These are phyloP conservation scores for Tromatobia lineatoria DNA, from an alignment of 2,888 invertebrate species.

Conservation along the genomic window DNA sequence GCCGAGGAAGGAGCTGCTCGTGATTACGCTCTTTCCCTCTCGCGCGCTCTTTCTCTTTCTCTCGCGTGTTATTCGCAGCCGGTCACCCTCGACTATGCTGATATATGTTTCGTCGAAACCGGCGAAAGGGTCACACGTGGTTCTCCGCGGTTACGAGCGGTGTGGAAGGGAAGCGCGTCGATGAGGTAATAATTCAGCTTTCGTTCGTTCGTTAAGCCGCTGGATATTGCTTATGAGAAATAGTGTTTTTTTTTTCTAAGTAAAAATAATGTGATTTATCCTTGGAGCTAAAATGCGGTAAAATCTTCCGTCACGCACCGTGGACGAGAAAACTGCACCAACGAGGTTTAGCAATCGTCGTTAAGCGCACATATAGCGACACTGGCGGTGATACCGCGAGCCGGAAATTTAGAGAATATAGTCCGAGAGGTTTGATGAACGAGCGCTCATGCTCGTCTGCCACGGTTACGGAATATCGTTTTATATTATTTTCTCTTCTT, in stretches of 20 bases:
- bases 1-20: neutral
- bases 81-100: slow-evolving; percentile 39
- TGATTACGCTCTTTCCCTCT: slow-evolving; percentile 12
- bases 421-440: slow-evolving; percentile 50
- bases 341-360: slow-evolving; percentile 49
- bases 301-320: slow-evolving; percentile 51
- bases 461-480: slow-evolving; percentile 54
- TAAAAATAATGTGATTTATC: neutral
- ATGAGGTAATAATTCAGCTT: slow-evolving; percentile 9
- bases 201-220: slow-evolving; percentile 8
- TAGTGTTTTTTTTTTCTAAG: neutral
- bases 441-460: slow-evolving; percentile 50
- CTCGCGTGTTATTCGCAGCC: slow-evolving; percentile 16
- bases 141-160: neutral
- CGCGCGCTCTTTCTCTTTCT: slow-evolving; percentile 9
- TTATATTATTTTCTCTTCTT: neutral
- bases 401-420: slow-evolving; percentile 49
- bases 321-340: slow-evolving; percentile 64
- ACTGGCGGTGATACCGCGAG: neutral
- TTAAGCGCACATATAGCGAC: slow-evolving; percentile 14
- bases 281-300: neutral
- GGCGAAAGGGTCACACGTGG: slow-evolving; percentile 54
- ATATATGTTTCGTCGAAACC: slow-evolving; percentile 44
- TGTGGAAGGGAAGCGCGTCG: slow-evolving; percentile 14
- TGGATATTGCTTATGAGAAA: neutral